Conservation (phyloP, 2,113 vertebrate species). For the Neopipo cinnamomea region DNA sequence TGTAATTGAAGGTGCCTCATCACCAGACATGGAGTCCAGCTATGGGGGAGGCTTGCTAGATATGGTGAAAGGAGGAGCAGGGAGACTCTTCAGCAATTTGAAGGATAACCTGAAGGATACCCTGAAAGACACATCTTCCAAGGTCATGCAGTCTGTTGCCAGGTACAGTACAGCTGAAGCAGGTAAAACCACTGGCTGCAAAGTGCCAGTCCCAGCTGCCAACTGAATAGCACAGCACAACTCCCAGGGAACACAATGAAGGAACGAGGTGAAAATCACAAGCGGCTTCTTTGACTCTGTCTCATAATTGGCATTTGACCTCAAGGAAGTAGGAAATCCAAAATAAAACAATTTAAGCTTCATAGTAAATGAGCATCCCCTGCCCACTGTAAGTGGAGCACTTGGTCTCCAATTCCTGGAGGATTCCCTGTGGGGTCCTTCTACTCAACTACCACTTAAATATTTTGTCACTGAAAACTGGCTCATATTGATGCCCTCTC, state of each 20-base stretch:
- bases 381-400: background rate
- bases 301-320: background rate
- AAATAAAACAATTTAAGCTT: background rate
- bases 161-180: slow-evolving; percentile 75
- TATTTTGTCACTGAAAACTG: background rate
- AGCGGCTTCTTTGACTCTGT: background rate
- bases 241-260: background rate
- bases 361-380: background rate
- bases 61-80: slow-evolving; percentile 97
- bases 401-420: background rate
- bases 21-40: slow-evolving; percentile 91
- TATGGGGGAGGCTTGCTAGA: slow-evolving; percentile 93
- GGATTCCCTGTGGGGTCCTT: background rate
- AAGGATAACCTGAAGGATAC: slow-evolving; percentile 99
- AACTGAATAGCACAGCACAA: background rate
- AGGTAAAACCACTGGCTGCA: background rate
- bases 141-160: slow-evolving; percentile 97
- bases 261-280: background rate
- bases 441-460: background rate
- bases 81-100: slow-evolving; percentile 96
- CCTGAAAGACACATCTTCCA: slow-evolving; percentile 95
- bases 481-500: background rate
- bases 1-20: slow-evolving; percentile 73
- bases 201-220: background rate
- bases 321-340: background rate